A percentile compares a stretch with the other conserved stretches of the same genome.
phyloP scores from a whole-genome alignment of 2,113 vertebrate species.

The Sphyrna mokarran region DNA sequence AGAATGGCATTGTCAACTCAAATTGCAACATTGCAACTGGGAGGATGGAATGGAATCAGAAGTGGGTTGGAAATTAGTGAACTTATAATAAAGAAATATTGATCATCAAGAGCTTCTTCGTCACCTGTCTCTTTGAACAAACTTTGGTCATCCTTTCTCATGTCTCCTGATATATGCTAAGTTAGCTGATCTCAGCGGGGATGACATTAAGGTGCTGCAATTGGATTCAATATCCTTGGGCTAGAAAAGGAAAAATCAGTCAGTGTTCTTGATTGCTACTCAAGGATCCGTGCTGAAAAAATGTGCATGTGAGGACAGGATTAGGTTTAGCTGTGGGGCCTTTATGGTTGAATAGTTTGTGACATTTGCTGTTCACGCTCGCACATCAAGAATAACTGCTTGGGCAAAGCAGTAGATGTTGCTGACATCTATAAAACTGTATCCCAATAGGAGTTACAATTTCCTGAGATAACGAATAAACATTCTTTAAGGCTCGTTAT shows the following conservation, averaged over 20 bases:
- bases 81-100: not conserved
- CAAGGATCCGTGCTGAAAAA: not conserved
- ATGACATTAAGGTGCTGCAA: not conserved
- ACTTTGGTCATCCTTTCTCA: not conserved
- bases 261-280: not conserved
- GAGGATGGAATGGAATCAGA: not conserved
- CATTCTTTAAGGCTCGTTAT: not conserved
- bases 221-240: not conserved
- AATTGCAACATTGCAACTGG: not conserved
- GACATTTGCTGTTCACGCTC: not conserved
- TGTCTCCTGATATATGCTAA: not conserved
- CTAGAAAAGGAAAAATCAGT: not conserved
- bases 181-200: not conserved
- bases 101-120: not conserved
- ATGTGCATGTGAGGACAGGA: not conserved
- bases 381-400: constrained; percentile 1
- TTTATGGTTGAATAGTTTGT: not conserved
- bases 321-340: not conserved
- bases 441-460: not conserved
- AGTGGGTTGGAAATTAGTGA: not conserved
- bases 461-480: constrained; percentile 11
- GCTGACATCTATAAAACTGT: constrained; percentile 3
- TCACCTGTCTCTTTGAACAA: not conserved
- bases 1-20: not conserved
- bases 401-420: not conserved